These are phyloP conservation scores for Diaprepes abbreviatus DNA, from an alignment of 2,888 invertebrate species.

Conservation along the genomic window DNA sequence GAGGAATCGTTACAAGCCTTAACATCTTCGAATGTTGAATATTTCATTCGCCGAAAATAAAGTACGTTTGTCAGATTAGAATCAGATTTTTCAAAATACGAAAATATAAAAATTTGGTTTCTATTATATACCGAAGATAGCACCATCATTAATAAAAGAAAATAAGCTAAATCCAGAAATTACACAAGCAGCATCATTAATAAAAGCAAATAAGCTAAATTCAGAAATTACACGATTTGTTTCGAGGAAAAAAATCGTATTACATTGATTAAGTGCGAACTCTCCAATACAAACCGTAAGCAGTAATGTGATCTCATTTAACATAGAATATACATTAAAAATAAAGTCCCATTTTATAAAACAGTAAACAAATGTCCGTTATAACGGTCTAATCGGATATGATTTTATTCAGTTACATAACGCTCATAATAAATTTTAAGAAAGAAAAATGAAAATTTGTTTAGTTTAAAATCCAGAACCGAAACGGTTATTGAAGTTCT, in stretches of 20 bases:
- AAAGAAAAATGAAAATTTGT: neutral
- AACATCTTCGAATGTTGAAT: neutral
- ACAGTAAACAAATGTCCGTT: neutral
- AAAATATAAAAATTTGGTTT: neutral
- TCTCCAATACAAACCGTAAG: neutral
- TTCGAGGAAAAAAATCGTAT: neutral
- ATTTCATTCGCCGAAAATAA: neutral
- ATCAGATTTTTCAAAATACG: neutral
- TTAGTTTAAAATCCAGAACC: conserved; percentile 38
- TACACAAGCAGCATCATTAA: neutral
- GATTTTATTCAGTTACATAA: neutral
- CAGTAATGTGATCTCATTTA: neutral
- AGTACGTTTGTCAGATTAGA: neutral
- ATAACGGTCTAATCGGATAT: conserved; percentile 9
- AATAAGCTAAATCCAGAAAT: neutral
- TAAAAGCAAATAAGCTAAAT: neutral
- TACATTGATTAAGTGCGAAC: neutral
- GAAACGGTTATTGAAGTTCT: conserved; percentile 50
- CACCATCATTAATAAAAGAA: conserved; percentile 5
- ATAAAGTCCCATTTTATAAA: neutral
- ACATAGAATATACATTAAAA: neutral
- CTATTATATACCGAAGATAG: neutral
- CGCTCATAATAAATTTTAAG: neutral
- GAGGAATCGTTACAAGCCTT: neutral
- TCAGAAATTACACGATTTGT: neutral